Base-by-base conservation (phyloP, 2,888 invertebrate genomes). In the Perizoma affinitatum region DNA sequence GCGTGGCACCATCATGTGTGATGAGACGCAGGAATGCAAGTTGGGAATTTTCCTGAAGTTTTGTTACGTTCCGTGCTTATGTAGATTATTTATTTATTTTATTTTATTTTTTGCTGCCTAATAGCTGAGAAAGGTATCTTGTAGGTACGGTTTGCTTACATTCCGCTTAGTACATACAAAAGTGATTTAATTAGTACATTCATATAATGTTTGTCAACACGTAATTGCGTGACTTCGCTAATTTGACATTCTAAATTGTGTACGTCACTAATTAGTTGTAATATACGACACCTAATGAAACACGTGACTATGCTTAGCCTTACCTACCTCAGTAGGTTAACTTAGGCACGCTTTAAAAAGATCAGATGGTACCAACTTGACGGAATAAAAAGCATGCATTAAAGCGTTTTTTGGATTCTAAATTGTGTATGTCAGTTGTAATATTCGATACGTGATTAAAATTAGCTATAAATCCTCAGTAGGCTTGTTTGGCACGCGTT, bases 161-260 rank as follows among this genome's bases (percentile, higher is more conserved):
- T 22, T 22, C 22, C 22, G 22, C 3, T 22, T 22, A 22, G 22
- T 22, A 2, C 3, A 3, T 3, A 22, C 22, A 22, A 22, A 22
- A 22, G 22, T 22, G 22, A 22, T 22, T 22, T 22, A 3, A 2
- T 22, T 3, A 22, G 4, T 4, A 38, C 38, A 1, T 38, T 41
- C 40, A 35, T 57, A 58, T 55, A 22, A 55, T n/a, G 35, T 54
- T 47, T 58, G 55, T 63, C 58, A 63, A 48, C 62, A 55, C 58
- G 51, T 63, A 35, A 41, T 9, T 57, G 61, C 63, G 63, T 63
- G 58, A 58, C 58, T 58, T 44, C 51, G 10, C 11, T 40, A 54
- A 58, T 62, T 58, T 54, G 42, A 45, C 36, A 46, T 52, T 48
- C 22, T 22, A 22, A 3, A 38, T 38, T 38, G 38, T 7, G 38